These are phyloP conservation scores for Chalcis sispes DNA, from an alignment of 2,888 invertebrate species.

Conservation along the genomic window DNA sequence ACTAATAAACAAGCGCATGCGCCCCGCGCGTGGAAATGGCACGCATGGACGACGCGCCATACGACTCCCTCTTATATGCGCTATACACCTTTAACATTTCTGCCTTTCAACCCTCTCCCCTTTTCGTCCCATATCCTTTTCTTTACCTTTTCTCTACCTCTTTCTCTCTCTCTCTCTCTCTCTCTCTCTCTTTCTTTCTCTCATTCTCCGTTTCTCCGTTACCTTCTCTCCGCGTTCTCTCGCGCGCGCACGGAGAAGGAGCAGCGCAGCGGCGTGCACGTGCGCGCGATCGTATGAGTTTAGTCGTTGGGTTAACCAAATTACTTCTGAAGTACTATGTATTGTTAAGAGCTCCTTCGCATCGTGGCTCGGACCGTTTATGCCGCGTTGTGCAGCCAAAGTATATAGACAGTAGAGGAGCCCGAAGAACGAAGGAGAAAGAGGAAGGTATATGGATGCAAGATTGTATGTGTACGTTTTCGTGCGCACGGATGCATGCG, in stretches of 20 bases:
- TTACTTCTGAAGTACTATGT: constrained; percentile 54
- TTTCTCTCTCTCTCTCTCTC: too few relatives aligned
- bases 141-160: too few relatives aligned
- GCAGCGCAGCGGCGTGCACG: neutral
- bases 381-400: neutral
- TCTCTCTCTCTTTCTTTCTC: too few relatives aligned
- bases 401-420: neutral
- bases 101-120: too few relatives aligned
- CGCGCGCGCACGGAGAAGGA: neutral
- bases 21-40: constrained; percentile 49
- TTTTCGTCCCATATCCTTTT: too few relatives aligned
- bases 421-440: neutral
- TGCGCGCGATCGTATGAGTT: constrained; percentile 50
- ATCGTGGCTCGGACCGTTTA: too few relatives aligned
- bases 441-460: neutral
- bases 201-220: too few relatives aligned
- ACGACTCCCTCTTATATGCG: too few relatives aligned
- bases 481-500: constrained; percentile 1
- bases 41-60: constrained; percentile 1
- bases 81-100: too few relatives aligned
- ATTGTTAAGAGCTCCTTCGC: constrained; percentile 51
- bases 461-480: neutral
- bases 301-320: constrained; percentile 56
- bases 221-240: neutral
- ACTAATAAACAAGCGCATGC: constrained; percentile 72